Evolutionary conservation across 2,888 invertebrate species (phyloP).

Genomic region (Caenorhabditis zanzibari): DNA sequence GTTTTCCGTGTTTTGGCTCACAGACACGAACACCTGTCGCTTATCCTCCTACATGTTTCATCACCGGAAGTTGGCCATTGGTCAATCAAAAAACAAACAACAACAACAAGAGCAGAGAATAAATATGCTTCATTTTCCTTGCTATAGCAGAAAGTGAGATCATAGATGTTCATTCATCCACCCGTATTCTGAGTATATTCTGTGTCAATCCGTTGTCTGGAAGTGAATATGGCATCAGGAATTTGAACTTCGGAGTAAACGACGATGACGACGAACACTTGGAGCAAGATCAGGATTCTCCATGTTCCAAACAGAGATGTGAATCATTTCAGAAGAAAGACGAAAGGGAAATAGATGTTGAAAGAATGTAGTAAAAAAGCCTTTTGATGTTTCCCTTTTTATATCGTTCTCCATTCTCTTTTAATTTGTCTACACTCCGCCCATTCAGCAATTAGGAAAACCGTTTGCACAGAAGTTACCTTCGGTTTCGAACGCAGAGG

Average conservation of each 20-base stretch:
- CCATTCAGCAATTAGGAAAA: conserved; percentile 18
- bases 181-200: conserved; percentile 29
- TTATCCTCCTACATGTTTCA: conserved; percentile 37
- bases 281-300: conserved; percentile 19
- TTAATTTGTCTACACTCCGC: conserved; percentile 39
- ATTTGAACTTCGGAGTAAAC: background rate
- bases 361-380: conserved; percentile 17
- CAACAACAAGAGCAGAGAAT: conserved; percentile 32
- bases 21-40: conserved; percentile 22
- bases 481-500: background rate
- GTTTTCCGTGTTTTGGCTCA: background rate
- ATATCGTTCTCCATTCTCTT: conserved; percentile 20
- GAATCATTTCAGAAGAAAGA: conserved; percentile 31
- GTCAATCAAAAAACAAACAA: conserved; percentile 26
- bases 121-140: conserved; percentile 26
- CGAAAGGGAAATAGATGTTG: conserved; percentile 4
- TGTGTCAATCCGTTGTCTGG: background rate
- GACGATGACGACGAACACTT: background rate
- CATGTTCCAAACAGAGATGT: conserved; percentile 40
- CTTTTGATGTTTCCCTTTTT: conserved; percentile 18
- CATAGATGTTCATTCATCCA: conserved; percentile 46
- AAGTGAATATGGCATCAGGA: background rate
- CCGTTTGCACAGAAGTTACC: conserved; percentile 3
- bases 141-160: conserved; percentile 26
- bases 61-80: conserved; percentile 33